Evolutionary conservation across 2,888 invertebrate genomes (phyloP), one percentile per base, ranked within the genome.

Genomic region (Nephrotoma guestfalica): DNA sequence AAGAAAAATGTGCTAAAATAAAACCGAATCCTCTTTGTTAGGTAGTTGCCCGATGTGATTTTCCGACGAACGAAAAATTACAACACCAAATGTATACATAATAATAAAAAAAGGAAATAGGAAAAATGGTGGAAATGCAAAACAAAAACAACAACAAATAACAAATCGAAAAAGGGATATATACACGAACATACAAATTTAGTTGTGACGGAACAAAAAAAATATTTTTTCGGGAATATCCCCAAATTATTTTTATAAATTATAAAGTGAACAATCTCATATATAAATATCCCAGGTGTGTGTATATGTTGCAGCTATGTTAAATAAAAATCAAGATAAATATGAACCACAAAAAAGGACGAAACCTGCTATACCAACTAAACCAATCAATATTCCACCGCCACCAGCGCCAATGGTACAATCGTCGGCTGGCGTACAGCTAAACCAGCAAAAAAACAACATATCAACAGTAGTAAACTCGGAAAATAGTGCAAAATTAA

Each of bases 321-420:
- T 71, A 71, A 71, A 15, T 51, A 51, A 51, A 51, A 51, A 71
- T 71, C 71, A 71, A 9, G 71, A 71, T 71, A 71, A 71, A 71
- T 71, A 71, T 71, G 71, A 71, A 71, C 71, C 1, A 71, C 71
- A 71, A 71, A 71, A 71, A 71, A 71, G 71, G 84, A 84, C 42
- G n/a, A 84, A 84, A 42, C 84, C 84, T 41, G 42, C 84, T n/a
- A 84, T 84, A n/a, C 84, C 84, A 84, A 84, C 84, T 15, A 84
- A 84, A 84, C 84, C 84, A 84, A 84, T 84, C 41, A 84, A 84
- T 84, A 84, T 84, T 84, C 84, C 84, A 84, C 84, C 71, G 71
- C 71, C 30, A 71, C 71, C 71, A 71, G 71, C 71, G 71, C 71
- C 71, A 13, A 13, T 71, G 71, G 71, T 71, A 71, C 71, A 71